phyloP scores from a whole-genome alignment of 2,888 invertebrate species.

The Lepidonotus clava region DNA sequence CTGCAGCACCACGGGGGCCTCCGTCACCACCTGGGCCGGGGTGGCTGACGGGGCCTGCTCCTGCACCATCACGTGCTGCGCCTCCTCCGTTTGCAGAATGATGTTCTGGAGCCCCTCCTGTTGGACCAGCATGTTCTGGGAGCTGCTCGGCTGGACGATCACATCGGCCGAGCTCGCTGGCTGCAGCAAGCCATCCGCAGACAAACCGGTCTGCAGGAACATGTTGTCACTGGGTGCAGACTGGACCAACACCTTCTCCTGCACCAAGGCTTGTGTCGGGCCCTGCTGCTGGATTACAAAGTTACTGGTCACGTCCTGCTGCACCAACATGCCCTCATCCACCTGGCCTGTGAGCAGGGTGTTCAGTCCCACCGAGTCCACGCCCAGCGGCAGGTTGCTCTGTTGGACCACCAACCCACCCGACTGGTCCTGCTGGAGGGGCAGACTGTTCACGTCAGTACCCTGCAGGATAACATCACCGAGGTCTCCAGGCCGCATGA shows the following conservation, averaged over 20 bases:
- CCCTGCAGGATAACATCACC: slow-evolving; percentile 15
- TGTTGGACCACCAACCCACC: background rate
- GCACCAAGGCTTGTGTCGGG: background rate
- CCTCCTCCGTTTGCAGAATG: background rate
- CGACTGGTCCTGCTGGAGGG: background rate
- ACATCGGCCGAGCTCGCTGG: too few species aligned
- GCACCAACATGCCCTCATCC: slow-evolving; percentile 9
- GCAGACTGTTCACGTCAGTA: background rate
- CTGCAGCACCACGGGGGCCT: background rate
- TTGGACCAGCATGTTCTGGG: background rate
- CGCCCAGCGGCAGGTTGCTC: background rate
- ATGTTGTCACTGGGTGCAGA: background rate
- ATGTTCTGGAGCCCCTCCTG: slow-evolving; percentile 9
- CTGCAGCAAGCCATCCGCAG: too few species aligned
- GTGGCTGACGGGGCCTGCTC: background rate
- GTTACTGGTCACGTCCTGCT: background rate
- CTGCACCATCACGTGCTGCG: background rate
- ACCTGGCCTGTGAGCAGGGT: background rate
- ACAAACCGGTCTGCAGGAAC: background rate
- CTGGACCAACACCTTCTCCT: too few species aligned
- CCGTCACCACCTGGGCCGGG: background rate
- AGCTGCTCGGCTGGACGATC: background rate
- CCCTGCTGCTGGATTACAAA: slow-evolving; percentile 26
- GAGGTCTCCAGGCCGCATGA: slow-evolving; percentile 25
- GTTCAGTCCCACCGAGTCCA: background rate